Evolutionary conservation across 2,113 vertebrate species (phyloP).

Genomic region (Conger conger): DNA sequence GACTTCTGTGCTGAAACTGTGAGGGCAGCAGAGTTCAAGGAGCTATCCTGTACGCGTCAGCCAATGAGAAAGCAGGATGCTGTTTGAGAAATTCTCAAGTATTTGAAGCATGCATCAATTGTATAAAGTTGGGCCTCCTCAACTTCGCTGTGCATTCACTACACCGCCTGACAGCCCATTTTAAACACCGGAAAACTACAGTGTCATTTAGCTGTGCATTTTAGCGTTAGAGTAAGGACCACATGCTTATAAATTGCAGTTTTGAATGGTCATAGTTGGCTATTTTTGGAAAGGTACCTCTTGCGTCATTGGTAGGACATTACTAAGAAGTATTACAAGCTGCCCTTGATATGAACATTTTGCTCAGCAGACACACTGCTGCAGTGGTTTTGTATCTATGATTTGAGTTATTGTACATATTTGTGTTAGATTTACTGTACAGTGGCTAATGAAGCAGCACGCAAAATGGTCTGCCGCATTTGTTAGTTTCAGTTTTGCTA

Average conservation of each 20-base stretch:
- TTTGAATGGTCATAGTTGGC: not conserved
- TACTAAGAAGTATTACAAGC: not conserved
- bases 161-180: not conserved
- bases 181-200: not conserved
- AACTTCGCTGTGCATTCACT: not conserved
- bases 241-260: not conserved
- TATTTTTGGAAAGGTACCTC: not conserved
- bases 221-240: not conserved
- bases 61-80: not conserved
- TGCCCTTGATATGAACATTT: not conserved
- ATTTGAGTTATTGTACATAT: not conserved
- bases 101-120: slow-evolving; percentile 1
- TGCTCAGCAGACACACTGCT: too few relatives aligned
- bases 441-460: too few relatives aligned
- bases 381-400: not conserved
- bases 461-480: too few relatives aligned
- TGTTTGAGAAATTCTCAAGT: not conserved
- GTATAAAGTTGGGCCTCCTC: not conserved
- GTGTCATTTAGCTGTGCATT: not conserved
- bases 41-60: not conserved
- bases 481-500: not conserved
- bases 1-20: not conserved
- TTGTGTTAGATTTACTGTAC: not conserved
- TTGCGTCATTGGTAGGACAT: too few relatives aligned
- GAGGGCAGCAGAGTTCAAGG: not conserved